phyloP scores from a whole-genome alignment of 2,797 vertebrate genomes.

The Halcyon chelicuti region DNA sequence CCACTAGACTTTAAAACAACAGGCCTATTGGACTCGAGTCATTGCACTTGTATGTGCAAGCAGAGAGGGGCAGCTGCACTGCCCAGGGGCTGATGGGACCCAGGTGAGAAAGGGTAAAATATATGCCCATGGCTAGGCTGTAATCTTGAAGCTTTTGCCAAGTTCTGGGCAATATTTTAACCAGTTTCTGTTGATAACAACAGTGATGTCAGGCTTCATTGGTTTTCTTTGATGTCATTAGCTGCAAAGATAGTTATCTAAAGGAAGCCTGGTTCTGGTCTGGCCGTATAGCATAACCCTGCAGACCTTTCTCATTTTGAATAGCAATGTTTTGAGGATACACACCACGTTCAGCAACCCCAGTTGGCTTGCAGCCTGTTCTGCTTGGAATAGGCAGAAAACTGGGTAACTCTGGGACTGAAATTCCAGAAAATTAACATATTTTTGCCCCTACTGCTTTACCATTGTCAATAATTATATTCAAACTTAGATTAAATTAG shows the following conservation, averaged over 20 bases:
- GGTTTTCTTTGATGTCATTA: background rate
- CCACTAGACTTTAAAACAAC: background rate
- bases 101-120: background rate
- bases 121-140: background rate
- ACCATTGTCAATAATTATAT: accelerated
- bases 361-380: background rate
- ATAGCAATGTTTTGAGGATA: background rate
- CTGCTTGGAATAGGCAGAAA: background rate
- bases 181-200: background rate
- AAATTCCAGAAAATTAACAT: background rate
- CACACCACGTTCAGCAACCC: accelerated
- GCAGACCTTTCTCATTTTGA: background rate
- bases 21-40: background rate
- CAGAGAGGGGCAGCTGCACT: background rate
- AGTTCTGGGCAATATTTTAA: background rate
- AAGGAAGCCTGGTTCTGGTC: background rate
- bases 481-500: background rate
- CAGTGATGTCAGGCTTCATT: background rate
- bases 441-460: background rate
- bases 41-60: accelerated
- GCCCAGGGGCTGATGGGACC: background rate
- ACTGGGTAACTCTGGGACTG: background rate
- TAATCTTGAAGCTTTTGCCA: background rate
- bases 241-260: background rate
- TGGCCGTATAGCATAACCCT: background rate